Conservation (phyloP, 2,113 vertebrate genomes). For the Scartelaos histophorus region DNA sequence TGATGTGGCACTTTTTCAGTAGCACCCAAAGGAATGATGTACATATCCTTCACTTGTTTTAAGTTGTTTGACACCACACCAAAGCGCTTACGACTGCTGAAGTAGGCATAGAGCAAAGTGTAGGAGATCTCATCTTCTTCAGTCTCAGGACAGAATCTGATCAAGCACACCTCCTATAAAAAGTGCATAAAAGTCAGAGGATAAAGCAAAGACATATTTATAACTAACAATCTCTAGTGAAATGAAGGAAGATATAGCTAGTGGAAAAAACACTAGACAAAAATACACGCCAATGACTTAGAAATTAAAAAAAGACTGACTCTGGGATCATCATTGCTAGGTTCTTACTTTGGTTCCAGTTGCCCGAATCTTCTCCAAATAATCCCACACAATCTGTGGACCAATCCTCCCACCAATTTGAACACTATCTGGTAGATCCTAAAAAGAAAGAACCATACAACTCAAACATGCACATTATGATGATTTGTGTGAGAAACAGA, state of each 20-base stretch:
- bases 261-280: no score
- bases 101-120: slow-evolving; percentile 92
- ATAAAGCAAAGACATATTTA: neutral
- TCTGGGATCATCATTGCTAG: neutral
- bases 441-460: neutral
- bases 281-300: neutral
- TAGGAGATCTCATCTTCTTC: slow-evolving; percentile 99
- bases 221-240: no score
- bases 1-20: slow-evolving; percentile 96
- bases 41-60: slow-evolving; percentile 98
- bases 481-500: neutral
- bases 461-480: neutral
- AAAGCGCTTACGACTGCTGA: slow-evolving; percentile 95
- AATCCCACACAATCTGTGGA: slow-evolving; percentile 97
- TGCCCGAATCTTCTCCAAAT: slow-evolving; percentile 97
- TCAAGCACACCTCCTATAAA: slow-evolving; percentile 92
- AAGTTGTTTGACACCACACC: slow-evolving; percentile 96
- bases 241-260: no score
- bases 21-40: slow-evolving; percentile 93
- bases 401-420: slow-evolving; percentile 96
- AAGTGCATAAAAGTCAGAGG: slow-evolving; percentile 24
- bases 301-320: neutral
- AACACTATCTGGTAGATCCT: slow-evolving; percentile 96
- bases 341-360: slow-evolving; percentile 91
- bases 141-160: slow-evolving; percentile 93